phyloP scores from a whole-genome alignment of 1,140 invertebrate genomes.

The Ericerus pela region DNA sequence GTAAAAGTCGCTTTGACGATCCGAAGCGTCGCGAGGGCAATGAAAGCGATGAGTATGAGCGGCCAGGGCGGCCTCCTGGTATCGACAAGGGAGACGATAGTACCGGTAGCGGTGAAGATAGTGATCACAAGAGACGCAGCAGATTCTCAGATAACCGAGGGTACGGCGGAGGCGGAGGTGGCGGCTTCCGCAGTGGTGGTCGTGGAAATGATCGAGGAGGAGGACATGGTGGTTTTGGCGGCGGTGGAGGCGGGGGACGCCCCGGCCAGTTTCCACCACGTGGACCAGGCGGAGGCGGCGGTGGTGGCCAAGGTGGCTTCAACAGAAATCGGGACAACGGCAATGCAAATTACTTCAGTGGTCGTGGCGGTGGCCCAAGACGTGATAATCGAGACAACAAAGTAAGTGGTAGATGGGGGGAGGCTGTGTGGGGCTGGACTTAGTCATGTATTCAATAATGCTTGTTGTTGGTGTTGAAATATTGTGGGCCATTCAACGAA shows the following conservation, averaged over 20 bases:
- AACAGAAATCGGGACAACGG: background rate
- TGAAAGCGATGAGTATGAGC: background rate
- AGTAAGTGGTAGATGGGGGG: slow-evolving; percentile 13
- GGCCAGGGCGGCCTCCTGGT: background rate
- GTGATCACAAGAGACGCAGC: background rate
- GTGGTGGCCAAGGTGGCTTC: background rate
- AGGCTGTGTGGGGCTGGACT: slow-evolving; percentile 1
- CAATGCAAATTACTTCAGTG: background rate
- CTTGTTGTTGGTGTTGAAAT: background rate
- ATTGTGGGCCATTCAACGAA: too few species aligned
- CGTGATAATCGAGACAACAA: slow-evolving; percentile 8
- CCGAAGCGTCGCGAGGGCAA: background rate
- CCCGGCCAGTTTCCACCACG: slow-evolving; percentile 7
- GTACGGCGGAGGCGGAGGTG: slow-evolving; percentile 1
- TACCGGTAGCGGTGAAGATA: background rate
- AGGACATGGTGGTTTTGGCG: slow-evolving; percentile 4
- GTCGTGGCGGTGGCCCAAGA: background rate
- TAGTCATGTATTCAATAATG: too few species aligned
- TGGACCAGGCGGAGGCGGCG: background rate
- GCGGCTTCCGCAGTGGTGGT: background rate
- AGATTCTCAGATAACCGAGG: background rate
- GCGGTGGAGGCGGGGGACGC: background rate
- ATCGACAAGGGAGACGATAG: background rate
- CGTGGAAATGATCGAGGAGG: background rate
- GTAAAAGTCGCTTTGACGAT: slow-evolving; percentile 4